Evolutionary conservation across 2,797 vertebrate species (phyloP).

Genomic region (Peromyscus aztecus): DNA sequence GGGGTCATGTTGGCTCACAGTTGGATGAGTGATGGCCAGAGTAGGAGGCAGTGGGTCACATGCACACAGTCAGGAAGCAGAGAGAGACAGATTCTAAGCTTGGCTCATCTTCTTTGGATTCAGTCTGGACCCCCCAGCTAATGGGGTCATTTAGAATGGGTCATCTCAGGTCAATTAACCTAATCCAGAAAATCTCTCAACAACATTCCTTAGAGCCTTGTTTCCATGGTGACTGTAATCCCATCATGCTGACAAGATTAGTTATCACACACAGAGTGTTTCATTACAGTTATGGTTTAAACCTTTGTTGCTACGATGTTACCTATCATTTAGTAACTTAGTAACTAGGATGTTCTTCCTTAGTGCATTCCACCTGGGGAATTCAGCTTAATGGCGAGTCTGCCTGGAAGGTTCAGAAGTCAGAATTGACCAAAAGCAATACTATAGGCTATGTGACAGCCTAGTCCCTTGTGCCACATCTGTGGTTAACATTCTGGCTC

Average conservation of each 20-base stretch:
- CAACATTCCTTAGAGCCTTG: neutral
- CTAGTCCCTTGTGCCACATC: neutral
- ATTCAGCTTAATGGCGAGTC: rapidly evolving
- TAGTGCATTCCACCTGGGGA: neutral
- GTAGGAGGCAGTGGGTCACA: neutral
- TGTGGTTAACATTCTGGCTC: neutral
- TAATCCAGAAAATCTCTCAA: neutral
- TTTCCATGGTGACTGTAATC: neutral
- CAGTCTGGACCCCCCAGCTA: neutral
- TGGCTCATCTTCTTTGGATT: neutral
- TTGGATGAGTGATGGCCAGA: neutral
- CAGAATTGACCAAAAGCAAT: neutral
- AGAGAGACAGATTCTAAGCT: too few relatives aligned
- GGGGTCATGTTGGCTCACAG: neutral
- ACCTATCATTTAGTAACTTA: neutral
- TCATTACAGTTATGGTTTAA: neutral
- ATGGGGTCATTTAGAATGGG: neutral
- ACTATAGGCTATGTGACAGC: neutral
- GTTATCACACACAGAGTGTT: neutral
- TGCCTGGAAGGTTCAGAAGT: neutral
- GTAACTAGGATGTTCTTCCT: neutral
- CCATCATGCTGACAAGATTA: neutral
- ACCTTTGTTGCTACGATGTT: neutral
- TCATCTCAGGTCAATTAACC: neutral
- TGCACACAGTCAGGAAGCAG: neutral